phyloP scores from a whole-genome alignment of 2,797 vertebrate species.

The Austrolebias charrua region DNA sequence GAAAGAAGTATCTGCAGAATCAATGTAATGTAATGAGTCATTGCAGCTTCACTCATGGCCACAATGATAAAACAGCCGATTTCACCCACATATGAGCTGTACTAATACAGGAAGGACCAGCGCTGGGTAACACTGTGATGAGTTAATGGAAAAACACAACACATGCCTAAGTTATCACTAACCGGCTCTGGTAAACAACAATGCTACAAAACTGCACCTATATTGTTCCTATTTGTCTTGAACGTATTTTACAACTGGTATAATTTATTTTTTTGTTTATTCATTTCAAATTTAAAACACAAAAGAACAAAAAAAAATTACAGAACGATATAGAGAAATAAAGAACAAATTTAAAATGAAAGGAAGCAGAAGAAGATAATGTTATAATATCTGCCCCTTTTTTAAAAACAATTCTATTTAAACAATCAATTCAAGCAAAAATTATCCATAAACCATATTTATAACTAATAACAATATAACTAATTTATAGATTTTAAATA shows the following conservation, averaged over 20 bases:
- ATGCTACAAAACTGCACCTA: background rate
- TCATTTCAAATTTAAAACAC: too few species aligned
- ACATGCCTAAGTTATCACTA: background rate
- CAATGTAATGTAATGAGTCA: background rate
- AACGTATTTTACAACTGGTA: background rate
- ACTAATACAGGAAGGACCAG: background rate
- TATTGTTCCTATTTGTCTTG: background rate
- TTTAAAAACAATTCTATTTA: too few species aligned
- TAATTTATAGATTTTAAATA: too few species aligned
- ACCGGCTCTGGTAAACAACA: background rate
- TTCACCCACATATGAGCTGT: background rate
- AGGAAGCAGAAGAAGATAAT: too few species aligned
- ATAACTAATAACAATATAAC: too few species aligned
- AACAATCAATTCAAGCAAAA: too few species aligned
- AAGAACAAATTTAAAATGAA: too few species aligned
- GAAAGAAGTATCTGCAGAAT: background rate
- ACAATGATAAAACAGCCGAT: background rate
- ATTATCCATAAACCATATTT: too few species aligned
- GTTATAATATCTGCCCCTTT: too few species aligned
- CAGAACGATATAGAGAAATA: too few species aligned
- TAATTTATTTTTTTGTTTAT: too few species aligned
- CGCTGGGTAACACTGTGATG: background rate
- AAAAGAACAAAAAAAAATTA: too few species aligned
- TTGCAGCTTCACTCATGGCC: constrained; percentile 7
- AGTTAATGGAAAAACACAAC: background rate